A percentile compares a stretch with the other conserved stretches of the same genome.
Evolutionary conservation across 2,888 invertebrate species (phyloP).

Genomic region (Silvanus unidentatus): DNA sequence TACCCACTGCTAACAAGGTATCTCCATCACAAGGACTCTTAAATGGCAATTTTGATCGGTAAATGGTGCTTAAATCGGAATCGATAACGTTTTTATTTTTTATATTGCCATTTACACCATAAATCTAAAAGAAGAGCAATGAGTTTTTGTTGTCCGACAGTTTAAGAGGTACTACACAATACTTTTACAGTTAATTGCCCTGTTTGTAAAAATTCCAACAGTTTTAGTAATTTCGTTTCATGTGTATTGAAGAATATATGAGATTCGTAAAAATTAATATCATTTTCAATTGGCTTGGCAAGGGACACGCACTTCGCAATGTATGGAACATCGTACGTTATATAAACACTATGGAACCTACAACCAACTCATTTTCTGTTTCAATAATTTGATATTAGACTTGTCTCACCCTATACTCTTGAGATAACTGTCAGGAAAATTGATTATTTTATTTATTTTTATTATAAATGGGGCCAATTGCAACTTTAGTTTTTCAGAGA

Average conservation of each 20-base stretch:
- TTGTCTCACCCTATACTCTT: slow-evolving; percentile 14
- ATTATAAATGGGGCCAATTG: slow-evolving; percentile 26
- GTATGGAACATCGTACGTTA: slow-evolving; percentile 19
- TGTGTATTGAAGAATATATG: slow-evolving; percentile 25
- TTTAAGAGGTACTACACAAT: not conserved
- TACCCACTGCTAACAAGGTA: slow-evolving; percentile 21
- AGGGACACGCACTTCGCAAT: slow-evolving; percentile 20
- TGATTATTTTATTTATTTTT: slow-evolving; percentile 24
- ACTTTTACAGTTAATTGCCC: not conserved
- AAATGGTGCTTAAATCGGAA: too few species aligned
- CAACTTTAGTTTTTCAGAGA: slow-evolving; percentile 27
- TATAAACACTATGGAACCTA: slow-evolving; percentile 8
- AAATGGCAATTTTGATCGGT: too few species aligned
- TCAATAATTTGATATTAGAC: too few species aligned
- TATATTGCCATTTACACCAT: too few species aligned
- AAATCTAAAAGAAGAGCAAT: too few species aligned
- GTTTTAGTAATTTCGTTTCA: slow-evolving; percentile 21
- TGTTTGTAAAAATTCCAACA: slow-evolving; percentile 25
- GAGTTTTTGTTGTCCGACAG: too few species aligned
- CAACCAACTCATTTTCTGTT: too few species aligned
- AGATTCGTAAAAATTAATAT: slow-evolving; percentile 24
- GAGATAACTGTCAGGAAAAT: slow-evolving; percentile 24
- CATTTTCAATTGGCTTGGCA: slow-evolving; percentile 11
- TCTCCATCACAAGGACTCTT: not conserved
- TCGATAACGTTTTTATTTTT: too few species aligned